phyloP scores from a whole-genome alignment of 1,140 invertebrate genomes.

The Gonatopus flavifemur region DNA sequence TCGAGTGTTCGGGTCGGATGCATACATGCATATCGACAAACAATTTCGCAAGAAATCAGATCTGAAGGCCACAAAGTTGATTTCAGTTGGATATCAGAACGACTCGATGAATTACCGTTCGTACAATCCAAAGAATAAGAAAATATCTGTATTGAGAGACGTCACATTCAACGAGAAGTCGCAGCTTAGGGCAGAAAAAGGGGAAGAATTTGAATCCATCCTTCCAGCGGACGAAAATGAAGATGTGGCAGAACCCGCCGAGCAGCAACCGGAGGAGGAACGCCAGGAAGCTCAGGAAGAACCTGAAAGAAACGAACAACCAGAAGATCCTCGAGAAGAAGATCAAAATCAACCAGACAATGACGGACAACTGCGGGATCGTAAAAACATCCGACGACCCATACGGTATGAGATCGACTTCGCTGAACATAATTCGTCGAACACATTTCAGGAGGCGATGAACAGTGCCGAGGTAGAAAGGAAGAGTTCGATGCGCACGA shows the following conservation, averaged over 20 bases:
- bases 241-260: no score
- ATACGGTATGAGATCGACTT: conserved; percentile 1
- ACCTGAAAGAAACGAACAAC: no score
- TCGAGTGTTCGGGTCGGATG: background rate
- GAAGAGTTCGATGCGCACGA: conserved; percentile 5
- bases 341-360: background rate
- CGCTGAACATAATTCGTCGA: background rate
- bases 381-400: background rate
- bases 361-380: conserved; percentile 22
- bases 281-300: no score
- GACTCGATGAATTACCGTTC: background rate
- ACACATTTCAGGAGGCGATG: conserved; percentile 4
- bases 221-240: no score
- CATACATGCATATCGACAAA: background rate
- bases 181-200: no score
- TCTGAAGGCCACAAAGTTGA: background rate
- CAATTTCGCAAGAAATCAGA: background rate
- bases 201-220: background rate
- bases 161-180: no score
- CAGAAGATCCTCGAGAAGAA: no score
- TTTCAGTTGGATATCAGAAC: background rate
- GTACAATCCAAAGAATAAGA: no score
- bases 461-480: background rate
- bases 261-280: no score
- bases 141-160: no score